Evolutionary conservation across 2,113 vertebrate species (phyloP), one percentile per base, ranked within the genome.

Genomic region (Embiotoca jacksoni): DNA sequence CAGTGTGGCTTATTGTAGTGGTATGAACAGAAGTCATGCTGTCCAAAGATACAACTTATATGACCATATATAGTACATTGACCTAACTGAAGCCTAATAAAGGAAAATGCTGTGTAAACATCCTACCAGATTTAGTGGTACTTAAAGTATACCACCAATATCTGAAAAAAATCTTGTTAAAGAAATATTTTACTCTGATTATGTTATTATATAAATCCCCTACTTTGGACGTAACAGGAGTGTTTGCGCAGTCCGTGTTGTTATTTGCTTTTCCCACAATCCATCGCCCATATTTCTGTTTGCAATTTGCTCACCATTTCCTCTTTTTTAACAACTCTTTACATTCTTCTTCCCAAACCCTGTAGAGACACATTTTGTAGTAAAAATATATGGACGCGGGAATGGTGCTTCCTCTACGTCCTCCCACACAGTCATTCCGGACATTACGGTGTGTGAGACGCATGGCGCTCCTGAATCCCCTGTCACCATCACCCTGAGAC

Each of bases 401-500:
- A 78, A 7, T 1, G 13, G 58, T 44, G 58, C 80, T 81, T 74
- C 66, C 71, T 75, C 23, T 23, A 23, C 23, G 23, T 23, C 78
- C 84, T 72, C 91, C 86, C 35, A 74, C 84, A 82, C 81, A 67
- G 59, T 78, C 61, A 67, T 79, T 72, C 54, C 75, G 75, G 57
- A 89, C 83, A 81, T 85, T 63, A 69, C 15, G 5, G 56, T 35
- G 59, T 73, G 69, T 68, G 72, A 32, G 60, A 60, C 59, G 88
- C 74, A 73, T 56, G 80, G 80, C 23, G 54, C 75, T 78, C 57
- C 41, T 80, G 70, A 82, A 58, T 32, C 39, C 81, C 60, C 68
- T 54, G 78, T 87, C 88, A 84, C 63, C 63, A 44, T 77, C 58
- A 14, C 14, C 66, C 46, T 49, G 73, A 85, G 33, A 81, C 64